Evolutionary conservation across 1,140 invertebrate genomes (phyloP).

Genomic region (Euwallacea similis): DNA sequence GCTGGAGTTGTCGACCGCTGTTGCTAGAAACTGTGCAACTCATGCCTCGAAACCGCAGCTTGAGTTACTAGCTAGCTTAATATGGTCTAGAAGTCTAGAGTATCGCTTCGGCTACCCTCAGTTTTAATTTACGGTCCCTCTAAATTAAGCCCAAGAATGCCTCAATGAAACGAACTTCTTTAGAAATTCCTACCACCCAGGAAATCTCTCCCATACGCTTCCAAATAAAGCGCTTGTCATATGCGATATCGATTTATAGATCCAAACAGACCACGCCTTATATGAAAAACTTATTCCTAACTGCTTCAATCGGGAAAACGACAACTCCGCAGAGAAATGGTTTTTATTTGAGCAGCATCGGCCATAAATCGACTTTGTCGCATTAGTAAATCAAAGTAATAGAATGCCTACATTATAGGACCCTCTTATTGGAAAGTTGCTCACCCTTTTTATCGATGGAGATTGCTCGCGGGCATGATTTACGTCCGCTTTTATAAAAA

Average conservation of each 20-base stretch:
- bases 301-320: conserved; percentile 26
- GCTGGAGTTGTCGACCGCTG: conserved; percentile 30
- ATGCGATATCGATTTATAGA: conserved; percentile 15
- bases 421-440: conserved; percentile 35
- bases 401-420: conserved; percentile 34
- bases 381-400: conserved; percentile 36
- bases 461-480: conserved; percentile 24
- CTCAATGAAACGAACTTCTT: neutral
- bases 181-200: no score
- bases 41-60: conserved; percentile 46
- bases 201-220: no score
- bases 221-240: neutral
- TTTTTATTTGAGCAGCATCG: conserved; percentile 31
- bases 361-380: conserved; percentile 27
- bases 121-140: conserved; percentile 6
- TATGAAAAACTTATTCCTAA: conserved; percentile 18
- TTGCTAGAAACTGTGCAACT: conserved; percentile 43
- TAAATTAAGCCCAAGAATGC: conserved; percentile 13
- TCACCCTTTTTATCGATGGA: conserved; percentile 32
- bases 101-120: conserved; percentile 11
- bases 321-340: conserved; percentile 24
- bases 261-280: conserved; percentile 15
- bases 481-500: conserved; percentile 19
- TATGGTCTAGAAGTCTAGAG: conserved; percentile 40
- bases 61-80: conserved; percentile 50